These are phyloP conservation scores for Aplochiton taeniatus DNA, from an alignment of 2,797 vertebrate species.

Conservation along the genomic window DNA sequence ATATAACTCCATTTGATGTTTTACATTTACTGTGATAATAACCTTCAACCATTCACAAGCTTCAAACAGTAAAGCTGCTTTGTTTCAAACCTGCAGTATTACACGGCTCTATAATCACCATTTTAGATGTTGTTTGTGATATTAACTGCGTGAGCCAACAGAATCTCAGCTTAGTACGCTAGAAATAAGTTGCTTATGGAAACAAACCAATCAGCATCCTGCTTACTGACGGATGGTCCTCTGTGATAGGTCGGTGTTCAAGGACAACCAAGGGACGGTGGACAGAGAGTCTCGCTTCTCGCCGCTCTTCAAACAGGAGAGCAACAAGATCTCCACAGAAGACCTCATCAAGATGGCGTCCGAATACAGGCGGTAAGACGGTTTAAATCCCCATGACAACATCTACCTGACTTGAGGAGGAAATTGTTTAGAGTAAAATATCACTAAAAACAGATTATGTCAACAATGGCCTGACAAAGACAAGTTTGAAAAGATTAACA, in stretches of 20 bases:
- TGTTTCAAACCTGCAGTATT: too few species aligned
- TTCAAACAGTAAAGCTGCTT: too few species aligned
- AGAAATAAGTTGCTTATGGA: too few species aligned
- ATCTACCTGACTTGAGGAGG: neutral
- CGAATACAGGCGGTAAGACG: slow-evolving; percentile 88
- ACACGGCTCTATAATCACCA: too few species aligned
- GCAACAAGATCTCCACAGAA: slow-evolving; percentile 93
- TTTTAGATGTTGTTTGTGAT: too few species aligned
- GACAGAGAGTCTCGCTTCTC: slow-evolving; percentile 96
- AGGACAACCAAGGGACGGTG: slow-evolving; percentile 93
- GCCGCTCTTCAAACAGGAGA: slow-evolving; percentile 95
- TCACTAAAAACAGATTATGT: too few species aligned
- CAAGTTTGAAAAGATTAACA: too few species aligned
- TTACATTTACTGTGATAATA: neutral
- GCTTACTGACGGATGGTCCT: neutral
- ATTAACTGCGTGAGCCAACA: too few species aligned
- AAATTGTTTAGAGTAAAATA: too few species aligned
- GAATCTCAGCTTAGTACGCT: too few species aligned
- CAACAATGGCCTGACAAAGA: too few species aligned
- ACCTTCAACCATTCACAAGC: too few species aligned
- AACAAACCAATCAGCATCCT: neutral
- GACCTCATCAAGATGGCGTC: slow-evolving; percentile 91
- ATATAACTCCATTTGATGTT: slow-evolving; percentile 2
- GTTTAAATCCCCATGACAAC: neutral
- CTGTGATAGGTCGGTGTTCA: slow-evolving; percentile 87